Conservation (phyloP, 2,113 vertebrate species). For the Prietella phreatophila region DNA sequence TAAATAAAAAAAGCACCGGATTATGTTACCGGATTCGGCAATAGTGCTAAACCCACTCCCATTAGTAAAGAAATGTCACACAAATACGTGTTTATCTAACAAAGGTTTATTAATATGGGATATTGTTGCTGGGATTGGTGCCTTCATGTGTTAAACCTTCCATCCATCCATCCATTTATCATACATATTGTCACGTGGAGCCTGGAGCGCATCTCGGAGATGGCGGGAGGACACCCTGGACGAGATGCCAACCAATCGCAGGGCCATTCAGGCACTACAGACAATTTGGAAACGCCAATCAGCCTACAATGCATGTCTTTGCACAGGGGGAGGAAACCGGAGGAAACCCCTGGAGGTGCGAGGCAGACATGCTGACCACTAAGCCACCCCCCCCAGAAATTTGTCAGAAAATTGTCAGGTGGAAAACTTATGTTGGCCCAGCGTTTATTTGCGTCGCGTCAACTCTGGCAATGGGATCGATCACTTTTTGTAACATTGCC, state of each 20-base stretch:
- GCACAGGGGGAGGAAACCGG: no score
- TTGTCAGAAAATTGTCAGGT: neutral
- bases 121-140: neutral
- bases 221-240: no score
- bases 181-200: no score
- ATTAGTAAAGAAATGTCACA: neutral
- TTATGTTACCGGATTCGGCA: neutral
- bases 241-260: no score
- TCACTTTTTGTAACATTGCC: neutral
- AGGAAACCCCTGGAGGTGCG: no score
- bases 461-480: neutral
- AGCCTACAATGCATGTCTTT: no score
- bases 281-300: no score
- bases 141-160: neutral
- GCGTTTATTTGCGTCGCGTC: neutral
- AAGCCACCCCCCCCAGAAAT: no score
- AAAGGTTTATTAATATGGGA: constrained; percentile 13
- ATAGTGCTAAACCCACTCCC: neutral
- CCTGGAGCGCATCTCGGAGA: no score
- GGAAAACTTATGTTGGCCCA: neutral
- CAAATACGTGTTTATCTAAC: neutral
- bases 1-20: neutral
- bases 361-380: no score
- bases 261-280: no score
- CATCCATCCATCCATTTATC: no score